A percentile compares a stretch with the other conserved stretches of the same genome.
Evolutionary conservation across 2,888 invertebrate species (phyloP).

Genomic region (Parnassius smintheus): DNA sequence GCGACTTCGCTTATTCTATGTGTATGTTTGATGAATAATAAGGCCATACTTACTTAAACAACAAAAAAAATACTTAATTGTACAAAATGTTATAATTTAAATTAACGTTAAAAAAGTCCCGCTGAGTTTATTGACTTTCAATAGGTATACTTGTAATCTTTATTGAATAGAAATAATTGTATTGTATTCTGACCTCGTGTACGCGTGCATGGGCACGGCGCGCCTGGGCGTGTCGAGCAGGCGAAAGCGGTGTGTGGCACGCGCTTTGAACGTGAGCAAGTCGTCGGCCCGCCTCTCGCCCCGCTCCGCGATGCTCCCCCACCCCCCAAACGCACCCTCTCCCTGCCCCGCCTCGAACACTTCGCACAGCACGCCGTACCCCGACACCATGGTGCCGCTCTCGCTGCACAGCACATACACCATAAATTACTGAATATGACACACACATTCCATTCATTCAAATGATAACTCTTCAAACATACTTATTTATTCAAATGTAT

Average conservation of each 20-base stretch:
- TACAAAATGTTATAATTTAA: not conserved
- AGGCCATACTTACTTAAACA: no score
- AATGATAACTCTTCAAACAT: no score
- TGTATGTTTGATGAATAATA: no score
- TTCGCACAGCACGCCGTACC: constrained; percentile 74
- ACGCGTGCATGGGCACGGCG: constrained; percentile 38
- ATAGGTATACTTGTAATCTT: no score
- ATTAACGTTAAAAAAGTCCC: not conserved
- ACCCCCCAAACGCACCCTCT: constrained; percentile 62
- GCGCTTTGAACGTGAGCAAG: constrained; percentile 57
- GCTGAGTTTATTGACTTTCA: no score
- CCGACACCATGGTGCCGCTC: constrained; percentile 47
- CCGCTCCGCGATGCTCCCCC: constrained; percentile 48
- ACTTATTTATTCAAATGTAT: no score
- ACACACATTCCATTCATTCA: no score
- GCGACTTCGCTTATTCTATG: no score
- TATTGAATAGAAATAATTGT: no score
- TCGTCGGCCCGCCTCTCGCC: constrained; percentile 16
- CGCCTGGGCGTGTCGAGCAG: constrained; percentile 41
- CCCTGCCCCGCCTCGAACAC: constrained; percentile 56
- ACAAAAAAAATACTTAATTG: no score
- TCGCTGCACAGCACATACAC: constrained; percentile 42
- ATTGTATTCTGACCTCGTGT: constrained; percentile 37
- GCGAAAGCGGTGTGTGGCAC: constrained; percentile 64
- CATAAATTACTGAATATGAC: not conserved